phyloP scores from a whole-genome alignment of 2,113 vertebrate species.

The Scolopax mira region DNA sequence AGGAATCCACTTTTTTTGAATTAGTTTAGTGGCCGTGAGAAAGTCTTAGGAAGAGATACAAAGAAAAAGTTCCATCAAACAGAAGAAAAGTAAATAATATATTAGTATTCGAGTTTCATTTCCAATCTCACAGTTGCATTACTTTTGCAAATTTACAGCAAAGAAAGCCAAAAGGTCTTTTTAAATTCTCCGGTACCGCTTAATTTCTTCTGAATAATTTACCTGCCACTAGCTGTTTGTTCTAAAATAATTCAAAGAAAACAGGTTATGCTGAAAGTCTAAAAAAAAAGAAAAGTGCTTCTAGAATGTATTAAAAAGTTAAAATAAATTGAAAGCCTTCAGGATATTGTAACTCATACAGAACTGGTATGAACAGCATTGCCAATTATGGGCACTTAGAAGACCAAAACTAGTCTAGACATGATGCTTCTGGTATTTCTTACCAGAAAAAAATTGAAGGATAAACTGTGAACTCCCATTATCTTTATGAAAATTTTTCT shows the following conservation, averaged over 20 bases:
- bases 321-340: constrained; percentile 49
- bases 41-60: background rate
- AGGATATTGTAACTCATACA: constrained; percentile 1
- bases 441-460: background rate
- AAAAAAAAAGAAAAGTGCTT: background rate
- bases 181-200: constrained; percentile 57
- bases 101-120: constrained; percentile 61
- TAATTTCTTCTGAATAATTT: constrained; percentile 76
- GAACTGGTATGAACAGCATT: background rate
- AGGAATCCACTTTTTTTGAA: constrained; percentile 23
- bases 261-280: constrained; percentile 18
- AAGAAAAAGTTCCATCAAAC: constrained; percentile 35
- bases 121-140: constrained; percentile 30
- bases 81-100: constrained; percentile 24
- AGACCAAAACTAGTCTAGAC: background rate
- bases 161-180: constrained; percentile 62
- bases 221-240: constrained; percentile 66
- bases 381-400: background rate
- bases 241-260: constrained; percentile 70
- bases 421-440: background rate
- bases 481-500: background rate
- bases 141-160: constrained; percentile 64
- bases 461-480: background rate
- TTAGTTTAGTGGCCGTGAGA: background rate
- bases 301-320: constrained; percentile 39